Conservation (phyloP, 2,797 vertebrate genomes). For the Miichthys miiuy region DNA sequence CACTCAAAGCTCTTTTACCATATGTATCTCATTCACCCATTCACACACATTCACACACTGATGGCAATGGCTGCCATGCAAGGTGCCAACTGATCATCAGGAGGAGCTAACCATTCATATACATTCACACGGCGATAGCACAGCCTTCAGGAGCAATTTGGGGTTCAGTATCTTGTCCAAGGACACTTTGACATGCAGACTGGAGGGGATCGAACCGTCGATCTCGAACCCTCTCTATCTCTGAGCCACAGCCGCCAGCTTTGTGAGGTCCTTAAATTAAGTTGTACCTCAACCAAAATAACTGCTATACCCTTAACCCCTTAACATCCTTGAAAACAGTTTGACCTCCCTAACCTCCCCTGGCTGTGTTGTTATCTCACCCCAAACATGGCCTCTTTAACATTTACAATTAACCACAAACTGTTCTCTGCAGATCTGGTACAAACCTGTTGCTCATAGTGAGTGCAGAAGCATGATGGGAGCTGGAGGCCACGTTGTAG, state of each 20-base stretch:
- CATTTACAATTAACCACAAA: slow-evolving; percentile 66
- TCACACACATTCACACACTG: too few species aligned
- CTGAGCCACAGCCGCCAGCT: background rate
- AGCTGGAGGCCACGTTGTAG: slow-evolving; percentile 36
- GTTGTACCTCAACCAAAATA: slow-evolving; percentile 7
- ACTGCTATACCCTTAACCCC: slow-evolving; percentile 20
- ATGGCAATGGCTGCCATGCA: too few species aligned
- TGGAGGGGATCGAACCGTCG: too few species aligned
- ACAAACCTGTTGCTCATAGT: slow-evolving; percentile 29
- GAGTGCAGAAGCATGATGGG: slow-evolving; percentile 45
- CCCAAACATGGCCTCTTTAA: slow-evolving; percentile 61
- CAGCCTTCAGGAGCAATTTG: too few species aligned
- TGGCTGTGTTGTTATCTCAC: slow-evolving; percentile 42
- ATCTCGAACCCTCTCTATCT: too few species aligned
- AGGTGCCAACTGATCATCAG: too few species aligned
- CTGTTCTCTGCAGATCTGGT: slow-evolving; percentile 58
- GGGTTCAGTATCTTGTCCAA: too few species aligned
- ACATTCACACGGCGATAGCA: too few species aligned
- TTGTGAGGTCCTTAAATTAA: slow-evolving; percentile 27
- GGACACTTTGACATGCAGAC: too few species aligned
- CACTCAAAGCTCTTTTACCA: too few species aligned
- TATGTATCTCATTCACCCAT: too few species aligned
- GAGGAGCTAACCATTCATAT: too few species aligned
- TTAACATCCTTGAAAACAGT: slow-evolving; percentile 27
- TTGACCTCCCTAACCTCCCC: slow-evolving; percentile 20